Percentiles rank a stretch among this genome's conserved stretches.
Conservation (phyloP, 2,888 invertebrate genomes). For the Minunthozetes semirufus region DNA sequence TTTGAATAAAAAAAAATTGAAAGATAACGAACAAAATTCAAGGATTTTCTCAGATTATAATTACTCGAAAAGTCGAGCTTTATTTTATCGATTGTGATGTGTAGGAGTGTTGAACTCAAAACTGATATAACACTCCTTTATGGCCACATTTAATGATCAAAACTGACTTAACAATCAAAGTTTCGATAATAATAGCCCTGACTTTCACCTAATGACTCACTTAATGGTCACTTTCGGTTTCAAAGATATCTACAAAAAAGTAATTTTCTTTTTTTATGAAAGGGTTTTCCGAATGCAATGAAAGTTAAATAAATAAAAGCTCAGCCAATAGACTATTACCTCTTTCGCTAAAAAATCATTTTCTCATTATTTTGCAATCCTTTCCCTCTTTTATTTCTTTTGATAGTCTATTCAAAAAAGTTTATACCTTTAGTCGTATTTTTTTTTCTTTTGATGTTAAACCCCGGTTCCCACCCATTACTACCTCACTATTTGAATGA, state of each 20-base stretch:
- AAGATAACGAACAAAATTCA: no score
- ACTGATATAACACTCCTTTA: slow-evolving; percentile 5
- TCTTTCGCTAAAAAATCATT: not conserved
- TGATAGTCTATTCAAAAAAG: not conserved
- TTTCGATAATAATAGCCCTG: not conserved
- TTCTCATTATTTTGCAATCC: not conserved
- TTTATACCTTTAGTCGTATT: no score
- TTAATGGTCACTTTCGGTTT: slow-evolving; percentile 7
- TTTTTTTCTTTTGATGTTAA: no score
- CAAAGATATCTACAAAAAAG: not conserved
- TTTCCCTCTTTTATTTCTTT: not conserved
- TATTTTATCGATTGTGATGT: not conserved
- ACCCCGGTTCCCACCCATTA: no score
- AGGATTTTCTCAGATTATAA: no score
- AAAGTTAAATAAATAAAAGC: not conserved
- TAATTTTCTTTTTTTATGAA: not conserved
- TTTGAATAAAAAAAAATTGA: no score
- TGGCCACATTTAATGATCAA: not conserved
- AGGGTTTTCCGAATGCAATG: not conserved
- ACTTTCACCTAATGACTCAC: not conserved
- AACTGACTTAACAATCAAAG: not conserved
- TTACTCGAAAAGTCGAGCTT: no score
- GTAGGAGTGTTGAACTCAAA: not conserved
- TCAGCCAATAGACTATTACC: slow-evolving; percentile 1
- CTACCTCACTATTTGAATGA: no score